Base-by-base conservation (phyloP, 2,797 vertebrate genomes). In the Falco biarmicus region DNA sequence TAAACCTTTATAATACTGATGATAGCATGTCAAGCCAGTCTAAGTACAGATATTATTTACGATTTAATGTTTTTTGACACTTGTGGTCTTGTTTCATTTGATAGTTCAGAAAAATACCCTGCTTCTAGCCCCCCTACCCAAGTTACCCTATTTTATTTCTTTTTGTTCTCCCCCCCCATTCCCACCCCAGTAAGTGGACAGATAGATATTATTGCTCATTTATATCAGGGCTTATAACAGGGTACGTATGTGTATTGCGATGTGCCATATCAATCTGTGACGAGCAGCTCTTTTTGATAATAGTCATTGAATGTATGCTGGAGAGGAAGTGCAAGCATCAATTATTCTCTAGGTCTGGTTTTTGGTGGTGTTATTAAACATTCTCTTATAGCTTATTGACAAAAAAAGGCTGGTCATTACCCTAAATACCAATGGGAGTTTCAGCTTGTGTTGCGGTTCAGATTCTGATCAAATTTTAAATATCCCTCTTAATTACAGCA, bases 381-480 rank as follows among this genome's bases (percentile, higher is more conserved):
- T 84, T 91, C 59, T 50, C 37, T 43, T 85, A 50, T 5, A 61
- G 56, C 77, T 69, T 94, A 61, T 61, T 84, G 91, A 73, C 37
- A 84, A 41, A 73, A 73, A 91, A 86, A 75, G 22, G 10, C 28
- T 82, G 57, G 41, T 76, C 14, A 7, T 94, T 95, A 82, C 59
- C n/a, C 57, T 84, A 50, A 94, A 94, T 74, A 79, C 51, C 2
- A 2, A 34, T 59, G 61, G 50, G 73, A 89, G 39, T 84, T 96
- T 90, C 75, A 74, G 60, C 45, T 65, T 63, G 69, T 59, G 69
- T 26, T 79, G 25, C 41, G 43, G 71, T 83, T 94, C 19, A 21
- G 39, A 61, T 87, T 95, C 73, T 81, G 88, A 84, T 81, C 50
- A 66, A 94, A 70, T 51, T 70, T n/a, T 83, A 84, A 83, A 81